Conservation (phyloP, 2,797 vertebrate species). For the Intellagama lesueurii region DNA sequence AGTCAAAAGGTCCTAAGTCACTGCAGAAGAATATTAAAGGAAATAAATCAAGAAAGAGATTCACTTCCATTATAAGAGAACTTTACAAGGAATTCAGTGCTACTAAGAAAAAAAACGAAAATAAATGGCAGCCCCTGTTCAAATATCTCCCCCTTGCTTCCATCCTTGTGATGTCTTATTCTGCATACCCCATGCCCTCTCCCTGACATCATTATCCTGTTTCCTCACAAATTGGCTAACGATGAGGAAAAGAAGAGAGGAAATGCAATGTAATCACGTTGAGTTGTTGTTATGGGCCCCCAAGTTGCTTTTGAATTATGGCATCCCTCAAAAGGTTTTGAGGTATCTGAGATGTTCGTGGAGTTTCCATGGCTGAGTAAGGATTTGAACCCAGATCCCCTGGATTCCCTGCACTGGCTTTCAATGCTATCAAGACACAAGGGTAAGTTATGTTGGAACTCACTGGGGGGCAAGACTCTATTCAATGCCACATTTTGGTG, state of each 20-base stretch:
- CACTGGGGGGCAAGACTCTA: background rate
- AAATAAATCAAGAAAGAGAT: conserved; percentile 4
- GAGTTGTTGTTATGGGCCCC: no score
- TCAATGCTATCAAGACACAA: background rate
- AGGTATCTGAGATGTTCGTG: no score
- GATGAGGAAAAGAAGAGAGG: background rate
- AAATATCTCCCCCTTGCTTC: background rate
- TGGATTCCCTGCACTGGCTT: background rate
- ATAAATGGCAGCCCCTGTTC: background rate
- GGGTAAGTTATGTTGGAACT: background rate
- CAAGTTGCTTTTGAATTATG: no score
- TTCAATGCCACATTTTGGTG: background rate
- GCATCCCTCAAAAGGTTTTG: no score
- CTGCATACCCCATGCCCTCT: background rate
- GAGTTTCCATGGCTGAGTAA: no score
- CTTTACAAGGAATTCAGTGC: background rate
- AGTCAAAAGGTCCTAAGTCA: conserved; percentile 25
- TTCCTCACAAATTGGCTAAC: background rate
- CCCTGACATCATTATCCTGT: background rate
- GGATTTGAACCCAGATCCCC: no score
- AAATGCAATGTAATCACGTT: background rate
- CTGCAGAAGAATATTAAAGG: background rate
- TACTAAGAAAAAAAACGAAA: background rate
- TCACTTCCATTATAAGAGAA: fast-evolving
- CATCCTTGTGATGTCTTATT: background rate